Conservation (phyloP, 2,888 invertebrate genomes). For the Lysandra bellargus region DNA sequence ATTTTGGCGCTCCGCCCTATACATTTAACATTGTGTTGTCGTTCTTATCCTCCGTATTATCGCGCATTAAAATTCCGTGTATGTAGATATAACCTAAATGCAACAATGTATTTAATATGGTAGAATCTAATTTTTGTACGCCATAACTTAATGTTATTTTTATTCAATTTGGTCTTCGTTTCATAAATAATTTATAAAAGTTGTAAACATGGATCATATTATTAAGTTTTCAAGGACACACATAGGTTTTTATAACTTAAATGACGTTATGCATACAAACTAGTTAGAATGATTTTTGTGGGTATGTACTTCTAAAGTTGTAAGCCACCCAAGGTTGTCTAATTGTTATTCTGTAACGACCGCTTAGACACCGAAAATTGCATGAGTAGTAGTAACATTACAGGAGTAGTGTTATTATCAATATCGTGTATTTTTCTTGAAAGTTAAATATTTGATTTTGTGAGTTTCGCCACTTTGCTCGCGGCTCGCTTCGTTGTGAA, state of each 20-base stretch:
- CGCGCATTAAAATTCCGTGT: constrained; percentile 6
- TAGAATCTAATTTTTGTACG: neutral
- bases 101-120: neutral
- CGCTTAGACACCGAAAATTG: neutral
- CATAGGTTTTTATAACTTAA: neutral
- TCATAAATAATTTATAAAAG: neutral
- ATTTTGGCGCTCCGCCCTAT: constrained; percentile 43
- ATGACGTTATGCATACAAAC: constrained; percentile 11
- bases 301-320: neutral
- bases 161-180: neutral
- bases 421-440: neutral
- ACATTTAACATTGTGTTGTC: constrained; percentile 34
- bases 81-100: constrained; percentile 14
- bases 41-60: constrained; percentile 33
- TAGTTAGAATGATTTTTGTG: neutral
- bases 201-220: neutral
- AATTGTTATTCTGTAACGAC: neutral
- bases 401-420: neutral
- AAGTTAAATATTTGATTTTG: neutral
- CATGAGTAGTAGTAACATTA: neutral
- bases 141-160: neutral
- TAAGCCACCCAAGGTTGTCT: neutral
- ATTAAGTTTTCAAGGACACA: neutral
- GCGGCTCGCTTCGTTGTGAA: constrained; percentile 46
- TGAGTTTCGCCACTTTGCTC: neutral